Conservation (phyloP, 2,797 vertebrate genomes). For the Bovichtus diacanthus region DNA sequence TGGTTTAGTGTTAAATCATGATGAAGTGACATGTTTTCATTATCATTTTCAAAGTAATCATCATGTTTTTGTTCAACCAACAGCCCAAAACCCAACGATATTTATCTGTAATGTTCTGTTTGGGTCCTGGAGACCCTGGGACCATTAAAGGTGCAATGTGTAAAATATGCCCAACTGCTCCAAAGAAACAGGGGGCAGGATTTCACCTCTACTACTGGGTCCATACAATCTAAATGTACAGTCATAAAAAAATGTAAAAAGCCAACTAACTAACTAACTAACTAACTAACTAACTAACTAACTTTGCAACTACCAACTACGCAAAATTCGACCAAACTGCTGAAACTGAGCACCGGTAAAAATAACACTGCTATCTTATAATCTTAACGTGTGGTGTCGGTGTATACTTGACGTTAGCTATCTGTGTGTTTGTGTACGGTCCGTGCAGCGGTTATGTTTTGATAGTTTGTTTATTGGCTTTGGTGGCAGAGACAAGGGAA, state of each 20-base stretch:
- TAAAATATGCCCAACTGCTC: background rate
- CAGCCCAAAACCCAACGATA: background rate
- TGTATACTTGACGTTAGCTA: too few relatives aligned
- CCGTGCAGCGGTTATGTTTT: too few relatives aligned
- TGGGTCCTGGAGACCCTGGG: background rate
- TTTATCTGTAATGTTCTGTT: background rate
- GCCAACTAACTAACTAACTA: background rate
- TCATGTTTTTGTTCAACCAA: background rate
- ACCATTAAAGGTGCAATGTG: background rate
- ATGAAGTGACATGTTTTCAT: background rate
- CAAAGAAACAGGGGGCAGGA: background rate
- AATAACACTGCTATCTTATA: too few relatives aligned
- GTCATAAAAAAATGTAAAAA: background rate
- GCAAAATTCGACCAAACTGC: background rate
- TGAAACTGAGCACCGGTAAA: too few relatives aligned
- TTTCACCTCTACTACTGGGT: background rate
- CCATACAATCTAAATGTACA: background rate
- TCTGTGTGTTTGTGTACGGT: too few relatives aligned
- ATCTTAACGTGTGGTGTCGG: too few relatives aligned
- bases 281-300: too few relatives aligned
- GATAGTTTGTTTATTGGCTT: too few relatives aligned
- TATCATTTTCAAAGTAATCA: background rate
- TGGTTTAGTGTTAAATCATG: background rate
- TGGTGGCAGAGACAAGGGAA: background rate
- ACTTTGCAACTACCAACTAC: too few relatives aligned